phyloP scores from a whole-genome alignment of 2,888 invertebrate genomes.

The Volucella inanis region DNA sequence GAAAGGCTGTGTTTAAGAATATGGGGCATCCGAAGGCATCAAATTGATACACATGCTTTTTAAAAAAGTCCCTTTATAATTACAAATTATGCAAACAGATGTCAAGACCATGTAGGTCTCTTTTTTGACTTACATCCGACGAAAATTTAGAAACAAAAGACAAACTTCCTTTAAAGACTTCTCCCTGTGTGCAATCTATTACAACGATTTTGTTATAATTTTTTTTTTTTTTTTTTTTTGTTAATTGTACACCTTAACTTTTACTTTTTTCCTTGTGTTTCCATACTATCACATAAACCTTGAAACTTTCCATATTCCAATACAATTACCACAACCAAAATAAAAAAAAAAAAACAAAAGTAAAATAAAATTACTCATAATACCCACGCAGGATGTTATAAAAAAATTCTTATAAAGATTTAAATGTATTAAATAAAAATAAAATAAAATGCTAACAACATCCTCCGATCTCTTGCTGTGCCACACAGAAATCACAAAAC shows the following conservation, averaged over 20 bases:
- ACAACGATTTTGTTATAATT: conserved; percentile 66
- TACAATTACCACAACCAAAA: not conserved
- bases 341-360: not conserved
- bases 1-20: too few species aligned
- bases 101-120: too few species aligned
- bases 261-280: conserved; percentile 10
- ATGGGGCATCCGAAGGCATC: too few species aligned
- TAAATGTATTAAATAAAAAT: conserved; percentile 16
- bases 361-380: conserved; percentile 12
- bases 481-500: conserved; percentile 66
- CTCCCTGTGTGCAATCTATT: conserved; percentile 56
- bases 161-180: not conserved
- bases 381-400: conserved; percentile 29
- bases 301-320: conserved; percentile 6
- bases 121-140: not conserved
- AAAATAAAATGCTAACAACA: conserved; percentile 37
- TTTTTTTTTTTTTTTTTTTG: conserved; percentile 3
- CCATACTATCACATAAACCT: not conserved
- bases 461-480: conserved; percentile 72
- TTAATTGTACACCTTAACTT: conserved; percentile 5
- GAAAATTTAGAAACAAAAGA: conserved; percentile 11
- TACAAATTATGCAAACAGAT: too few species aligned
- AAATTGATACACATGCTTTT: too few species aligned
- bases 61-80: too few species aligned
- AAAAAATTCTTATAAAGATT: conserved; percentile 21